A percentile compares a stretch with the other conserved stretches of the same genome.
phyloP scores from a whole-genome alignment of 2,797 vertebrate genomes.

The Myotis planiceps region DNA sequence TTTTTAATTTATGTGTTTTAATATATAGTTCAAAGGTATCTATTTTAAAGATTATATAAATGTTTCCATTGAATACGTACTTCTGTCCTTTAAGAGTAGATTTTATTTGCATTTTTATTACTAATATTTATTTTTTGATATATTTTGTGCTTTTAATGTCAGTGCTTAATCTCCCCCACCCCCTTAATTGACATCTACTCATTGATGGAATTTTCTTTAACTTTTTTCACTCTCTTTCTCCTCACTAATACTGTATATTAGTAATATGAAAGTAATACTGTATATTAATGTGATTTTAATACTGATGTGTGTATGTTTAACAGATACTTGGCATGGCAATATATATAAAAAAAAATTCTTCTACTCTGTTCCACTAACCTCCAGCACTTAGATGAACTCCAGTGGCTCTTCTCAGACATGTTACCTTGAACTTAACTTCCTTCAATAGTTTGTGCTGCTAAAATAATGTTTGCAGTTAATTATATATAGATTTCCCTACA shows the following conservation, averaged over 20 bases:
- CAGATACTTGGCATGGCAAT: not conserved
- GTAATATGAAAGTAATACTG: not conserved
- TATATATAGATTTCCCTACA: not conserved
- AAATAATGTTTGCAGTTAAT: not conserved
- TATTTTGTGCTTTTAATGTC: not conserved
- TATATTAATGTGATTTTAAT: not conserved
- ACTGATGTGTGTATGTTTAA: not conserved
- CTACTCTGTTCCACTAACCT: not conserved
- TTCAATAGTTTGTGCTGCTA: not conserved
- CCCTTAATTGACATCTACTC: not conserved
- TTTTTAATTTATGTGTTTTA: not conserved
- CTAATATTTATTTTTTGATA: not conserved
- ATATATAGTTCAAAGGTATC: not conserved
- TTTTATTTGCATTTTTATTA: not conserved
- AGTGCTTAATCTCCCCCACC: not conserved
- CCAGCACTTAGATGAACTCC: not conserved
- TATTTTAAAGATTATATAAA: not conserved
- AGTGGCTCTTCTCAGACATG: not conserved
- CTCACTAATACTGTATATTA: too few relatives aligned
- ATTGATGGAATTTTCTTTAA: not conserved
- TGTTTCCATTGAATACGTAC: not conserved
- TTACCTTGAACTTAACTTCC: not conserved
- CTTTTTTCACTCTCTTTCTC: not conserved
- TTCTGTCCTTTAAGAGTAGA: not conserved
- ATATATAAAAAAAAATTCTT: not conserved